Evolutionary conservation across 2,888 invertebrate species (phyloP), one percentile per base, ranked within the genome.

Genomic region (Drosophila mimetica): DNA sequence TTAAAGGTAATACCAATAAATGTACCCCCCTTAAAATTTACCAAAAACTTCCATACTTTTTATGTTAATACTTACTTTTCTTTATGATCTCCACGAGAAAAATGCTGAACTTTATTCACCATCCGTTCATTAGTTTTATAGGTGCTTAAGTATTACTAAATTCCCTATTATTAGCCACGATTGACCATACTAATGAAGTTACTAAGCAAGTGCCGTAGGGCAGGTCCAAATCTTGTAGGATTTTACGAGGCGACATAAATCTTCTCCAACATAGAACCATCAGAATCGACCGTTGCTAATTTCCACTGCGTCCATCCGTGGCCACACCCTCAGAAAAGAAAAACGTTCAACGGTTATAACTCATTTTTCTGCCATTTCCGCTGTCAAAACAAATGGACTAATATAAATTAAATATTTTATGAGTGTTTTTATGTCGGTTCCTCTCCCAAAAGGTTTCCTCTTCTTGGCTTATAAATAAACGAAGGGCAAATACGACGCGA

Each of bases 381-480:
- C 57, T 61, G 74, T 81, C 76, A 63, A 69, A 72, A 53, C 66
- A 76, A 79, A 79, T 76, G 71, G 76, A 74, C 79, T 64, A 71
- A 78, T 75, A 81, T 83, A 83, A 80, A 78, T 75, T 83, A 73
- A 71, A 78, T 74, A 80, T 73, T 80, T 81, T 83, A 79, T 71
- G 79, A 59, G 58, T 65, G 52, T 65, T 51, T 63, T 60, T 54
- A 53, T 67, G 54, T 55, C 8, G 14, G 14, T 22, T 13, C 22
- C 63, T 36, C 22, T 14, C 3, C 8, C 8, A 5, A 13, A 22
- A 14, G 30, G 14, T 48, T 55, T 11, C 11, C 36, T 28, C 7
- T 14, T 14, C 8, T 7, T 4, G 4, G 50, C 14, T 22, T 14
- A 36, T 14, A 22, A 22, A 22, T 22, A 22, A 14, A 14, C 14